Base-by-base conservation (phyloP, 2,888 invertebrate genomes). In the Agrochola lota region DNA sequence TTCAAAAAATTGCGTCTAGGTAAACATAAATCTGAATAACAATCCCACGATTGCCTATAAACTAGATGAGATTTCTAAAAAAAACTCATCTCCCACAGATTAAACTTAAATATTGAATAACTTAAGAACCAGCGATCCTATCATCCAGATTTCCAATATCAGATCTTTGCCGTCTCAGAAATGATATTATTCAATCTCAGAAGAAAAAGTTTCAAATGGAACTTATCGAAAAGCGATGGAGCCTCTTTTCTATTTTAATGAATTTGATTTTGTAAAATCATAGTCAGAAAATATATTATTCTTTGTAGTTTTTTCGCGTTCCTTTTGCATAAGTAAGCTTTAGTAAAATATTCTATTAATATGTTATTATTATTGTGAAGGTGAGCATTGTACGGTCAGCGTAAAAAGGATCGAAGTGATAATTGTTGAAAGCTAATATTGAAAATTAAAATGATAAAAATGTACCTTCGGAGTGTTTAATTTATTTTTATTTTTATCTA, bases 151-250 rank as follows among this genome's bases (percentile, higher is more conserved):
- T 88, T 90, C 85, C 88, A 90, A 90, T 88, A 88, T 87, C 87
- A 81, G 81, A 88, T 88, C 82, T 84, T 80, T 71, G 64, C 78
- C 83, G 80, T 86, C 88, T 85, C 68, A 76, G 85, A 87, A 87
- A 90, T 90, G 84, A 88, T 85, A 90, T 89, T 87, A 87, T 89
- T 89, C 87, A 89, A 89, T 90, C 79, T 85, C 75, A 80, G 75
- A 81, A 80, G 78, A 87, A 85, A 87, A 87, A 89, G 81, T 87
- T 90, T 86, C 78, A 74, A 85, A 85, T 78, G 71, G 77, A 85
- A 76, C 74, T 87, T 74, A 74, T 72, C 78, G 81, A 79, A 74
- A 76, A 76, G 70, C 80, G 70, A 55, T 81, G 77, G 77, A 72
- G 83, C 72, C 77, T 79, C 72, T 88, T 85, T 83, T 78, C 64